Base-by-base conservation (phyloP, 2,113 vertebrate species). In the Gobio gobio region DNA sequence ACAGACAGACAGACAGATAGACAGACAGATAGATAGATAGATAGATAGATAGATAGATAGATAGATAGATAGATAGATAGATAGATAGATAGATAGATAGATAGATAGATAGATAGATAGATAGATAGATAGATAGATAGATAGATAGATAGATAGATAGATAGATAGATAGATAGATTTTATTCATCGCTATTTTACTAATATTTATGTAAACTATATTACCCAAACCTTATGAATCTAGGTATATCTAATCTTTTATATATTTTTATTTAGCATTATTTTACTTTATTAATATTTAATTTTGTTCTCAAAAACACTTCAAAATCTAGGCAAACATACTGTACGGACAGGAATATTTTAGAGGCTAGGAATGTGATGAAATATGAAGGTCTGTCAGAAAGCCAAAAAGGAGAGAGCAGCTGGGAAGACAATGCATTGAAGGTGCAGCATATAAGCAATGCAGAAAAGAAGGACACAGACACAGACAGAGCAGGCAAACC, bases 401-500 rank as follows among this genome's bases (percentile, higher is more conserved):
- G 43, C 70, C 70, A 45, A 47, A 45, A 14, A 73, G 40, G 26
- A 24, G 56, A 64, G n/a, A 58, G 77, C 36, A 63, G 33, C 33
- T 45, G 33, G 54, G 20, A 61, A 61, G 77, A 79, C 56, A 79
- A 61, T 24, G 36, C 49, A 77, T 33, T 77, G 74, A 22, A 54
- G 54, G 33, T 79, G 77, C 22, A n/a, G 56, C 18, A 13, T 68
- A 59, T 10, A 47, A 64, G 74, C 73, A 14, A 22, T 76, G 24
- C 22, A 78, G 26, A 36, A 74, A 26, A 66, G 29, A 33, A 79
- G 14, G 49, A 33, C 47, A 89, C 85, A 58, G 59, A 14, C 85
- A 54, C 85, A 58, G 59, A 14, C 85, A 54, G 59, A 14, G 56
- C 75, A 20, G 76, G 33, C 82, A 86, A 80, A 88, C 81, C 87